Percentiles rank a stretch among this genome's conserved stretches.
phyloP scores from a whole-genome alignment of 2,888 invertebrate species.

The Chymomyza amoena region DNA sequence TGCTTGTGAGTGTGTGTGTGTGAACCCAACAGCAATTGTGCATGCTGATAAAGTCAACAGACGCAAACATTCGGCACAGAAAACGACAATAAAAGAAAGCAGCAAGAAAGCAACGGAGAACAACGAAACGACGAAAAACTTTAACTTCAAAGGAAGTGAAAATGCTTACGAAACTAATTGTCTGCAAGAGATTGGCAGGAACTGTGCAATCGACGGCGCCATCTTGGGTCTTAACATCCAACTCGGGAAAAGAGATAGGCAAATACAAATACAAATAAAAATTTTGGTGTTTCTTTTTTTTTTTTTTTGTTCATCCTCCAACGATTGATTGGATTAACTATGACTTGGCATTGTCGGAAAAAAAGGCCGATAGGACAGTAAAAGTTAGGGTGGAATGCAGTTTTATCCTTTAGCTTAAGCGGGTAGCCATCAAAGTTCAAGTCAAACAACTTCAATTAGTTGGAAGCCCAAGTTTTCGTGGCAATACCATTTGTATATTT shows the following conservation, averaged over 20 bases:
- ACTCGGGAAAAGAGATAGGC: background rate
- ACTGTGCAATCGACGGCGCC: background rate
- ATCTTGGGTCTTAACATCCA: background rate
- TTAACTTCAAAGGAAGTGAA: background rate
- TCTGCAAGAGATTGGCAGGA: conserved; percentile 44
- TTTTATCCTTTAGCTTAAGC: too few species aligned
- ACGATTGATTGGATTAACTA: conserved; percentile 14
- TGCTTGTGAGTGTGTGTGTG: conserved; percentile 10
- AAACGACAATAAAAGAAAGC: conserved; percentile 1
- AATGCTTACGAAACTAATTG: conserved; percentile 62
- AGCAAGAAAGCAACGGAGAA: conserved; percentile 6
- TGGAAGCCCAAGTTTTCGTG: too few species aligned
- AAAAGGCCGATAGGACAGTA: too few species aligned
- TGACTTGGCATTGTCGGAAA: conserved; percentile 5
- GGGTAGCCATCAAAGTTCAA: too few species aligned
- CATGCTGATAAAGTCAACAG: conserved; percentile 46
- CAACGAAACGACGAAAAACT: background rate
- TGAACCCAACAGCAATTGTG: conserved; percentile 23
- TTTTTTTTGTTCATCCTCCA: conserved; percentile 12
- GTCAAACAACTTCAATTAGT: too few species aligned
- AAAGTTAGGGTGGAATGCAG: too few species aligned
- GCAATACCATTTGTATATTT: too few species aligned
- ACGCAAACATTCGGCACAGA: background rate
- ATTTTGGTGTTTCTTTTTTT: background rate
- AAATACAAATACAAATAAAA: background rate